A percentile compares a stretch with the other conserved stretches of the same genome.
These are phyloP conservation scores for Fissipunctia ypsillon DNA, from an alignment of 2,888 invertebrate genomes.

Conservation along the genomic window DNA sequence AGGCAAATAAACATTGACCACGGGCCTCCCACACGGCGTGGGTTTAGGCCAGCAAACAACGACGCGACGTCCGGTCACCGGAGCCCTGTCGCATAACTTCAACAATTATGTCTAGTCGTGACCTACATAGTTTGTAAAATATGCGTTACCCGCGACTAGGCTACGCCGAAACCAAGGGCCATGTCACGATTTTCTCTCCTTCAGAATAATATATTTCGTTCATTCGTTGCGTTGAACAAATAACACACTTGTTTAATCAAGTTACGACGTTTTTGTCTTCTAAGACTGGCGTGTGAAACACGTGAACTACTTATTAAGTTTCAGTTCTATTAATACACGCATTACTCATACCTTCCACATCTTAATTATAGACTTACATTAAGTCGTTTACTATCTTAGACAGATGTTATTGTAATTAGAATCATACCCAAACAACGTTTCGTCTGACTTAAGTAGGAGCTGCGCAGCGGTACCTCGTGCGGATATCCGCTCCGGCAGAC, in stretches of 20 bases:
- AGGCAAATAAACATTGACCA: conserved; percentile 66
- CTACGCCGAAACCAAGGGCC: conserved; percentile 58
- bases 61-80: conserved; percentile 86
- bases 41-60: conserved; percentile 85
- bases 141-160: conserved; percentile 60
- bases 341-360: conserved; percentile 29
- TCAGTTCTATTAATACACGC: conserved; percentile 27
- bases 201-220: conserved; percentile 11
- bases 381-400: conserved; percentile 31
- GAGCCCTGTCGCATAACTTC: conserved; percentile 75
- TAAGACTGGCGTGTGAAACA: conserved; percentile 1
- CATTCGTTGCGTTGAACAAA: conserved; percentile 27
- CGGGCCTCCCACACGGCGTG: conserved; percentile 81
- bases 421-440: conserved; percentile 47
- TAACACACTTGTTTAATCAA: conserved; percentile 2
- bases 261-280: not conserved
- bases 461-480: conserved; percentile 72
- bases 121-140: conserved; percentile 69
- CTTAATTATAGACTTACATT: conserved; percentile 50
- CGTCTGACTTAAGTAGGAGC: conserved; percentile 54
- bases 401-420: conserved; percentile 59
- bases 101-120: conserved; percentile 73
- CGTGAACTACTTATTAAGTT: conserved; percentile 1
- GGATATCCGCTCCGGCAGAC: conserved; percentile 84
- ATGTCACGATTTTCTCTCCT: conserved; percentile 52